Evolutionary conservation across 1,140 invertebrate genomes (phyloP), one percentile per base, ranked within the genome.

Genomic region (Acromyrmex charruanus): DNA sequence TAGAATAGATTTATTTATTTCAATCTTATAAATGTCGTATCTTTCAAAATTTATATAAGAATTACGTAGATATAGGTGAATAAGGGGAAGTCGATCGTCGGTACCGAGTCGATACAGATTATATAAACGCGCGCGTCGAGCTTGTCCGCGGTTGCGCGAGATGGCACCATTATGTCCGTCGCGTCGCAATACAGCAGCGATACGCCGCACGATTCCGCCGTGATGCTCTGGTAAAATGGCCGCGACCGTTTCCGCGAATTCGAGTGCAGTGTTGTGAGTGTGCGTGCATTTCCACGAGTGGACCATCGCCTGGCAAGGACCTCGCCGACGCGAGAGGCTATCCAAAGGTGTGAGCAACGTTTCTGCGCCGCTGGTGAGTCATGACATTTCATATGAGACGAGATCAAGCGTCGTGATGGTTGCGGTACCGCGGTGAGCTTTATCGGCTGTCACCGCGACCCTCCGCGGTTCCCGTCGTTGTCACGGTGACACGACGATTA

Each of bases 291-390:
- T 91, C 87, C 58, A 81, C 71, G 69, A 61, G 87, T 72, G 87
- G 77, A 69, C 44, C 89, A 90, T 81, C 80, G 68, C 25, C 53
- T 86, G 65, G 74, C 66, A 85, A 69, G 63, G 63, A 55, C 53
- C 31, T 66, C 28, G 25, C 28, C n/a, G 49, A 10, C 21, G 69
- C 44, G n/a, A 55, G 31, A 77, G 63, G 63, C 86, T 82, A 39
- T 63, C 44, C 14, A 68, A 59, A 88, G 91, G 58, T 59, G 88
- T 91, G 88, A 88, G 77, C 61, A 86, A 92, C 84, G 88, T 49
- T 82, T 87, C 88, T 61, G 74, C 88, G 74, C 44, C 89, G 80
- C 85, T 89, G 65, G 91, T 92, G 80, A 92, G 91, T 92, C 65
- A 89, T 90, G 90, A 91, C 90, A 92, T 79, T 88, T 79, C 63